Base-by-base conservation (phyloP, 1,140 invertebrate genomes). In the Aphelenchoides avenae region DNA sequence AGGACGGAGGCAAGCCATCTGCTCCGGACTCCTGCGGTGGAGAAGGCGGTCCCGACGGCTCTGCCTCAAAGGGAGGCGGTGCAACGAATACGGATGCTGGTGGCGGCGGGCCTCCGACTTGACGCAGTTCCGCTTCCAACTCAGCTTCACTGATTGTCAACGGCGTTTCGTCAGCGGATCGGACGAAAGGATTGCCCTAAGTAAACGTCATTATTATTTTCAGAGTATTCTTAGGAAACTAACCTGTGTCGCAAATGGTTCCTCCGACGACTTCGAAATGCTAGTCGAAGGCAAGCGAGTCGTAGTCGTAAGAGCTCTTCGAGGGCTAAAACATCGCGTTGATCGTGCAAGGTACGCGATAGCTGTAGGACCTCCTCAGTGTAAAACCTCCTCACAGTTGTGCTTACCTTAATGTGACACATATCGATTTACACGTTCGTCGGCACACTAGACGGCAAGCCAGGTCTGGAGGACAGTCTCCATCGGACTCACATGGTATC, bases 101-200 rank as follows among this genome's bases (percentile, higher is more conserved):
- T 30, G 30, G 7, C 36, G 22, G 9, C 13, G n/a, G 11, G 27
- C n/a, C 20, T 1, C 13, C 13, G 33, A n/a, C 36, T 15, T 52
- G 47, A 47, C 36, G 18, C 6, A 62, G 27, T 49, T 62, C 59
- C 30, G 58, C 57, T n/a, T 62, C 59, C 26, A 62, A 34, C 11
- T 62, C 58, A 1, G 46, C 36, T 5, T 62, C 59, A 31, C 59
- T 61, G 15, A 62, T 63, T 3, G 57, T 61, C 9, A 62, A 42
- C n/a, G 61, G 58, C 18, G 59, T 62, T 13, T 37, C 43, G 5
- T 34, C 20, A 4, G 41, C 4, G n/a, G 3, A 26, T 20, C 41
- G 29, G 41, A 15, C 41, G 29, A 42, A 42, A 42, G 41, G 41
- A 42, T 42, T 42, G 26, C 41, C 41, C 41, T 42, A 24, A 26